Evolutionary conservation across 2,113 vertebrate genomes (phyloP), one percentile per base, ranked within the genome.

Genomic region (Montifringilla adamsi): DNA sequence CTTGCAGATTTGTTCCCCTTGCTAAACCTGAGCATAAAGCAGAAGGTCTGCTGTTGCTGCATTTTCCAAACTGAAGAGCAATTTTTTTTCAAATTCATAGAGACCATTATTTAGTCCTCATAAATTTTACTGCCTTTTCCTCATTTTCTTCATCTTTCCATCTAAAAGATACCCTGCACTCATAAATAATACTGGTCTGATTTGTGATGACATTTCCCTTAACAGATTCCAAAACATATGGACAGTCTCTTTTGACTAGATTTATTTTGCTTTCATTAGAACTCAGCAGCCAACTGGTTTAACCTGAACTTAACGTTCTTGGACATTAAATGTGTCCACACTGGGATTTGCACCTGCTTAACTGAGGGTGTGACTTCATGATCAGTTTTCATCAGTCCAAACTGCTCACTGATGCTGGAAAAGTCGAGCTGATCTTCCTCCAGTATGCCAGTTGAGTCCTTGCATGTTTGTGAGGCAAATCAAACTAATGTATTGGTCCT

Each of bases 311-410:
- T 76, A 89, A 95, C 77, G 47, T 74, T 86, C 50, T 75, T 63
- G 77, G 84, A 78, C 89, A 78, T 66, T 74, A 90, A 90, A 66
- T 74, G 39, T 72, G 58, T 94, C 94, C 70, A 82, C 93, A 94
- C 49, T 43, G 41, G 87, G 81, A 96, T 95, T 96, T 96, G 58
- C 90, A 96, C 95, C 70, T 95, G 79, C 78, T 96, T 96, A 96
- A 82, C 53, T 6, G n/a, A 91, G 68, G 60, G 31, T 91, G 82
- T 84, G 90, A 93, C 87, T 93, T 84, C 90, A 87, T 21, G 70
- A 91, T 95, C 95, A 87, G 66, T 89, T 95, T 93, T 89, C 90
- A 79, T 44, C n/a, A 59, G 62, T 41, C n/a, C 22, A 56, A 72
- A 87, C 35, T 68, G 37, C 27, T 82, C 62, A 59, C 11, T 52